Percentiles rank a stretch among this genome's conserved stretches.
These are phyloP conservation scores for Phyllotreta striolata DNA, from an alignment of 2,888 invertebrate species.

Conservation along the genomic window DNA sequence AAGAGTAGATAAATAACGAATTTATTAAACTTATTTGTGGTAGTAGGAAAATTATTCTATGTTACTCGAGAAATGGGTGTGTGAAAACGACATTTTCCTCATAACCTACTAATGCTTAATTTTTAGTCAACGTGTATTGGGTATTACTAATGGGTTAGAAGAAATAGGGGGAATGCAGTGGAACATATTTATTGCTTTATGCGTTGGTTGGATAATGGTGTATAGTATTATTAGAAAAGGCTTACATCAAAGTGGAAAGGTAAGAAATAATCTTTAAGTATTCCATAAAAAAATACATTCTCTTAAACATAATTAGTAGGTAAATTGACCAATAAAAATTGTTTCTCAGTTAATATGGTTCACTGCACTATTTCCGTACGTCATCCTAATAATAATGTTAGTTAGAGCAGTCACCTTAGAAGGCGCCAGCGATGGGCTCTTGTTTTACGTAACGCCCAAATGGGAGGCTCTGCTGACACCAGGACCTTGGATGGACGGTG, in stretches of 20 bases:
- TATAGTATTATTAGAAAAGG: slow-evolving; percentile 78
- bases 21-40: no score
- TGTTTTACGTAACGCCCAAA: slow-evolving; percentile 73
- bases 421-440: slow-evolving; percentile 71
- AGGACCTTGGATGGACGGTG: slow-evolving; percentile 77
- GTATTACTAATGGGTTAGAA: slow-evolving; percentile 68
- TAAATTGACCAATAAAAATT: slow-evolving; percentile 13
- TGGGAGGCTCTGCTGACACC: slow-evolving; percentile 65
- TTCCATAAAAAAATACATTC: no score
- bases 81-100: slow-evolving; percentile 16
- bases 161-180: slow-evolving; percentile 72
- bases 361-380: slow-evolving; percentile 78
- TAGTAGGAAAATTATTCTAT: no score
- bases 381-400: slow-evolving; percentile 72
- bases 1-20: no score
- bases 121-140: slow-evolving; percentile 69
- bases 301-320: no score
- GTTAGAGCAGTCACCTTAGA: slow-evolving; percentile 72
- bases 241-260: slow-evolving; percentile 79
- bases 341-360: slow-evolving; percentile 73
- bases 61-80: not conserved
- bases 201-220: slow-evolving; percentile 73
- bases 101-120: no score
- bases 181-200: slow-evolving; percentile 71
- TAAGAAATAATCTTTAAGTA: slow-evolving; percentile 50